Conservation (phyloP, 2,888 invertebrate genomes). For the Ochropleura leucogaster region DNA sequence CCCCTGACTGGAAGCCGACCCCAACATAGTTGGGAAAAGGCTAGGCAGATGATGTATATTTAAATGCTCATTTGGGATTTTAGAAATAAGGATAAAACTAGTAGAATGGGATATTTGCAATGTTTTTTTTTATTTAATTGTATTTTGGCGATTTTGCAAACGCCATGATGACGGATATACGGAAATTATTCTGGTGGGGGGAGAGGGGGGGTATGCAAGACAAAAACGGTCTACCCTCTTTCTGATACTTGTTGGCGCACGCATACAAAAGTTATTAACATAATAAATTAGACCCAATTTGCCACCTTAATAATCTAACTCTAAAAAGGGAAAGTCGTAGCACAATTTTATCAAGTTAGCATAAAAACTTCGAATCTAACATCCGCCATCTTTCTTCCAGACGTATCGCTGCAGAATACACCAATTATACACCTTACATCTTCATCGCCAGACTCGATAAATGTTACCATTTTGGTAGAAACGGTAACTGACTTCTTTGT, state of each 20-base stretch:
- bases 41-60: no score
- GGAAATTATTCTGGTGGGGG: no score
- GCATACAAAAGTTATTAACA: no score
- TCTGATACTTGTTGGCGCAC: no score
- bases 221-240: no score
- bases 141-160: no score
- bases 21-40: no score
- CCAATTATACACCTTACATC: slow-evolving; percentile 93
- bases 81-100: background rate
- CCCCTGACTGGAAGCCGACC: no score
- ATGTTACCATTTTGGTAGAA: slow-evolving; percentile 91
- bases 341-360: background rate
- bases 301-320: background rate
- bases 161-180: no score
- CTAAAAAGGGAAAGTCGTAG: background rate
- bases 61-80: slow-evolving; percentile 22
- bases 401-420: slow-evolving; percentile 84
- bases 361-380: slow-evolving; percentile 3
- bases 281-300: background rate
- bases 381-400: slow-evolving; percentile 71
- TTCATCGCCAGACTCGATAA: slow-evolving; percentile 89
- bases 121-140: no score
- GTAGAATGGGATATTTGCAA: background rate
- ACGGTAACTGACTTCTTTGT: slow-evolving; percentile 91
- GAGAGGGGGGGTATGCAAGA: no score